Evolutionary conservation across 2,888 invertebrate genomes (phyloP), one percentile per base, ranked within the genome.

Genomic region (Syrphus vitripennis): DNA sequence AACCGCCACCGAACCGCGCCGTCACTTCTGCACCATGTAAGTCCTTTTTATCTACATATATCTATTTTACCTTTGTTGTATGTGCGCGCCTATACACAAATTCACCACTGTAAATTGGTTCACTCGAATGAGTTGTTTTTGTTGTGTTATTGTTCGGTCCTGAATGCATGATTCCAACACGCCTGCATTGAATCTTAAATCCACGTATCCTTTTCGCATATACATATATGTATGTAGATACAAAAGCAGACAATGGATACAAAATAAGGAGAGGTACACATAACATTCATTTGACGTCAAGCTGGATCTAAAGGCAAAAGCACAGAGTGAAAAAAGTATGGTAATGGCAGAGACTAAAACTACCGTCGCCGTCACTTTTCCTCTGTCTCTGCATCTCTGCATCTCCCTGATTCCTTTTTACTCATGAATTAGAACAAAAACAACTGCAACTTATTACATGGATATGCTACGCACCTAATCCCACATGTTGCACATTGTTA

Each of bases 401-500:
- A 9, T 48, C 12, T 48, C 4, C 45, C 21, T 10, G 6, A 3
- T 34, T 12, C 3, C 19, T 0, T 14, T 2, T 2, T 24, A 2
- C 24, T 50, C 24, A 19, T 19, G 61, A 63, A 72, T 55, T 57
- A 53, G 31, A 74, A 75, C 70, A 76, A 63, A 55, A 80, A 59
- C n/a, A 12, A 40, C 70, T 70, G 42, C 55, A 76, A 65, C 50
- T 65, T 61, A 76, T 75, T 72, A 81, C 81, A 84, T 26, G 71
- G 31, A 50, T 55, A 77, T 48, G 69, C 76, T 71, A 48, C 61
- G 72, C 67, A 67, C 50, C 50, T 72, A 81, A 72, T 84, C 53
- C 76, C 71, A 84, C 76, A 84, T 84, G 81, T 84, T 84, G 81
- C 81, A 76, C 84, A 77, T 48, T 71, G 81, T 59, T 70, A 65